A percentile compares a stretch with the other conserved stretches of the same genome.
Conservation (phyloP, 1,140 invertebrate genomes). For the Drusus annulatus region DNA sequence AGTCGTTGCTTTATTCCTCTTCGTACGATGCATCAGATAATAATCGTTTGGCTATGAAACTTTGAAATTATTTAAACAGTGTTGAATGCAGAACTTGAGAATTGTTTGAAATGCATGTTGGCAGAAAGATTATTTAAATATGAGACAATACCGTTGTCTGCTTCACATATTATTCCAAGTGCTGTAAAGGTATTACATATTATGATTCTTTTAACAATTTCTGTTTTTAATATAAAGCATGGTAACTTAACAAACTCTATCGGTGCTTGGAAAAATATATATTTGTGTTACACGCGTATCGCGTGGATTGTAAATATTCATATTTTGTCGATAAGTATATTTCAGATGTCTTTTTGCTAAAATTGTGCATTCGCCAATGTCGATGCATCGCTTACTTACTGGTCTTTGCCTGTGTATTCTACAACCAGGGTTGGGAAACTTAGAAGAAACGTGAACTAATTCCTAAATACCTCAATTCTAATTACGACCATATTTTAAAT, state of each 20-base stretch:
- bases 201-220: neutral
- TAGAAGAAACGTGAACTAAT: neutral
- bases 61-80: neutral
- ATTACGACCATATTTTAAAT: no score
- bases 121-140: conserved; percentile 33
- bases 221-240: neutral
- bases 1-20: conserved; percentile 27
- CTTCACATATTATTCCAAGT: conserved; percentile 30
- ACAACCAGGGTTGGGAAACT: conserved; percentile 1
- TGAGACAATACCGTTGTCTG: conserved; percentile 2
- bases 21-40: conserved; percentile 42
- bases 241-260: neutral
- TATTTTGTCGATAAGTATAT: neutral
- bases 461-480: no score
- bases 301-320: conserved; percentile 9
- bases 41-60: neutral
- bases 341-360: conserved; percentile 24
- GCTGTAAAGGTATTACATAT: neutral
- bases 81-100: conserved; percentile 36
- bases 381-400: conserved; percentile 39
- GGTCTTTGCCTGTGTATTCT: conserved; percentile 27
- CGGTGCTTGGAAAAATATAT: conserved; percentile 3
- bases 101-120: conserved; percentile 45
- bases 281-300: neutral
- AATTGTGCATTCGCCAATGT: conserved; percentile 34